Percentiles rank a stretch among this genome's conserved stretches.
Evolutionary conservation across 2,113 vertebrate species (phyloP).

Genomic region (Trichechus manatus): DNA sequence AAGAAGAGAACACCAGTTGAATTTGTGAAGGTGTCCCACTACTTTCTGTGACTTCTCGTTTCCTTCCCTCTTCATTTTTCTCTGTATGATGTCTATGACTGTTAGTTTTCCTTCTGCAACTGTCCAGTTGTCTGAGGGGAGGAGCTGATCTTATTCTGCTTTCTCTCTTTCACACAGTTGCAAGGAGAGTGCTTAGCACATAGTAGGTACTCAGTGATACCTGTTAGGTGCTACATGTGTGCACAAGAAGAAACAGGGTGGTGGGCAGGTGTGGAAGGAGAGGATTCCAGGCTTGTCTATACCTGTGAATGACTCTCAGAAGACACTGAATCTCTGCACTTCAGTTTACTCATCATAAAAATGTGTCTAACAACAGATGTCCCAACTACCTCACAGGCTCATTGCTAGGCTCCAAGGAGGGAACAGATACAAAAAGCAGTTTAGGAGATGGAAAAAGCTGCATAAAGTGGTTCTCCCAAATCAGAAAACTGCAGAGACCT

Average conservation of each 20-base stretch:
- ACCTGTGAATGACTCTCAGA: not conserved
- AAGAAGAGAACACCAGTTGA: not conserved
- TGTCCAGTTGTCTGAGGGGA: not conserved
- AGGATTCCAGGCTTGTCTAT: not conserved
- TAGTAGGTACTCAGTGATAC: slow-evolving; percentile 9
- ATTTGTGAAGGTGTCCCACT: not conserved
- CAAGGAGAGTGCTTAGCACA: not conserved
- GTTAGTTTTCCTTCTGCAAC: not conserved
- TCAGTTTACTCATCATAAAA: not conserved
- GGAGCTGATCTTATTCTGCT: not conserved
- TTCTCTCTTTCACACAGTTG: not conserved
- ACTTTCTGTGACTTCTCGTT: not conserved
- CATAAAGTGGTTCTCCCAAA: not conserved
- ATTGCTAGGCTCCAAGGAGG: not conserved
- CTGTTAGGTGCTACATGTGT: not conserved
- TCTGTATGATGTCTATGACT: not conserved
- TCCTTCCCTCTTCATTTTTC: not conserved
- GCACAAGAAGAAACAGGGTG: not conserved
- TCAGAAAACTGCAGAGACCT: not conserved
- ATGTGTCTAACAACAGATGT: not conserved
- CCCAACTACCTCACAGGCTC: not conserved
- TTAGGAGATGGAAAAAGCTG: not conserved
- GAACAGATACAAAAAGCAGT: not conserved
- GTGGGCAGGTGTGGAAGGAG: not conserved
- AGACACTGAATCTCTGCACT: not conserved